Base-by-base conservation (phyloP, 2,113 vertebrate species). In the Panurus biarmicus region DNA sequence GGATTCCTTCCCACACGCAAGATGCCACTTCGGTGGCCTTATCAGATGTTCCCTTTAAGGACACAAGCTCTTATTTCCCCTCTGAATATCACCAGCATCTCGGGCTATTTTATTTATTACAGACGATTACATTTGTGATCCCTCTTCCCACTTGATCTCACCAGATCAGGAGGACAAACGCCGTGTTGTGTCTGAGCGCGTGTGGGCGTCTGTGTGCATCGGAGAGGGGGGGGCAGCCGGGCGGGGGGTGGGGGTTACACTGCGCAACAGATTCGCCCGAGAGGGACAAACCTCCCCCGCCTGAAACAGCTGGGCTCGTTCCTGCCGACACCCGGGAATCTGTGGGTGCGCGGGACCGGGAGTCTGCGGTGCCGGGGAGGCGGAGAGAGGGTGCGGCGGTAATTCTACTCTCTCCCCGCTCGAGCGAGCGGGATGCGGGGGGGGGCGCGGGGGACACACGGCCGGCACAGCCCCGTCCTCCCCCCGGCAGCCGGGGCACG, bases 21-120 rank as follows among this genome's bases (percentile, higher is more conserved):
- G 85, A 70, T 95, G 95, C 94, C 78, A 81, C 91, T 86, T 91
- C 33, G 40, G 29, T 75, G 86, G 89, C 88, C 66, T 83, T 95
- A 95, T 94, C 93, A 93, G 94, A 89, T 78, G 93, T 88, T 81
- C 87, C 71, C 71, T 96, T 95, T 87, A 96, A 93, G 95, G 83
- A 94, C 91, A 80, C 86, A 44, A 91, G 90, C 79, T 92, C 70
- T 50, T 77, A 58, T 64, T 88, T 91, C 93, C 64, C 80, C 73
- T 85, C 89, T 42, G 87, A 66, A 6, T 91, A 89, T 88, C 82
- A 82, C 93, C 90, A 61, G n/a, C 57, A 84, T 90, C 83, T 84
- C 54, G 33, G 89, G 89, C 94, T 93, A 86, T 96, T 95, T 96
- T 97, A 96, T 96, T 97, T 96, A 96, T 97, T 93, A 90, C 93